Evolutionary conservation across 2,797 vertebrate genomes (phyloP).

Genomic region (Gymnothorax javanicus): DNA sequence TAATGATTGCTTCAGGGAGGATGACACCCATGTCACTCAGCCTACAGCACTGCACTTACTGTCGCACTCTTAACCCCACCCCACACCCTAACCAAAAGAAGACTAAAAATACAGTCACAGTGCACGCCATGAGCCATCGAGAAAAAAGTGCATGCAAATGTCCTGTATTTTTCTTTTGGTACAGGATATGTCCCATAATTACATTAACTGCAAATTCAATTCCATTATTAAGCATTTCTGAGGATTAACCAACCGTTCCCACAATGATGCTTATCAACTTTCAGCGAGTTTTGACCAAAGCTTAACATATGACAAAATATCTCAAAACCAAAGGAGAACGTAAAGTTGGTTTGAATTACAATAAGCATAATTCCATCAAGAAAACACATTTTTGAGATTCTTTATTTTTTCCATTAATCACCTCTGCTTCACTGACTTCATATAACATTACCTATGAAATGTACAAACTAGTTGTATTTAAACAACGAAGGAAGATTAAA

Average conservation of each 20-base stretch:
- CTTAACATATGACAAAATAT: neutral
- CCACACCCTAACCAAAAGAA: conserved; percentile 19
- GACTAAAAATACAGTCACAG: conserved; percentile 12
- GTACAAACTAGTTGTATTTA: neutral
- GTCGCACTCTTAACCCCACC: conserved; percentile 41
- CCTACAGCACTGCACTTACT: conserved; percentile 35
- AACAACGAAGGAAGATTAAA: neutral
- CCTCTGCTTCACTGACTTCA: neutral
- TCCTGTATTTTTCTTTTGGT: neutral
- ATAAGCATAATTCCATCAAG: neutral
- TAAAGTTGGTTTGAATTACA: neutral
- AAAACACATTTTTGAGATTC: neutral
- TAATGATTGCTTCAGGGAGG: conserved; percentile 25
- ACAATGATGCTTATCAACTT: neutral
- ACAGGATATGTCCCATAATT: neutral
- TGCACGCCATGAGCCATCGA: neutral
- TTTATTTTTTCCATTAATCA: neutral
- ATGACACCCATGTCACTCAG: conserved; percentile 14
- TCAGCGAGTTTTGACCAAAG: neutral
- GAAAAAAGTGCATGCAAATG: neutral
- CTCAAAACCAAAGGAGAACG: neutral
- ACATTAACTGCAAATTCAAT: neutral
- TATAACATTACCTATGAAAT: neutral
- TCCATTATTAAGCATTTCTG: neutral
- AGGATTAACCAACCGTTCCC: neutral